Conservation (phyloP, 92 coral and sea anemone genomes). For the Pocillopora meandrina region DNA sequence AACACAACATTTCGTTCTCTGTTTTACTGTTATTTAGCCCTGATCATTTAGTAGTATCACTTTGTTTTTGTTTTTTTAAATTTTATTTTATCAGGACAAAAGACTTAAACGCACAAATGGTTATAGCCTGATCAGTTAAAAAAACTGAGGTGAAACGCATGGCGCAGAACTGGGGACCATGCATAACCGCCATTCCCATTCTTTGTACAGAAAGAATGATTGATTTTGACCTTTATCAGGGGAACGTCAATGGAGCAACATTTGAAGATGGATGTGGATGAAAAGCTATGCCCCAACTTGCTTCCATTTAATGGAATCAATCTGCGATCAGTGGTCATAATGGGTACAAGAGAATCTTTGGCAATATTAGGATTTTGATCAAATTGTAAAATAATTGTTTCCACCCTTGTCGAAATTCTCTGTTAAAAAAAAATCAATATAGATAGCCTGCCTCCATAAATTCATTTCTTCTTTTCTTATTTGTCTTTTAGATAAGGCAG, state of each 20-base stretch:
- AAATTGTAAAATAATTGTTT: neutral
- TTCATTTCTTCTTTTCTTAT: constrained; percentile 10
- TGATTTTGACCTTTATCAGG: constrained; percentile 46
- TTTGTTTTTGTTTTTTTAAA: neutral
- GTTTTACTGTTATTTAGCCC: too few relatives aligned
- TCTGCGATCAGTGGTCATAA: constrained; percentile 60
- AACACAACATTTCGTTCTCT: too few relatives aligned
- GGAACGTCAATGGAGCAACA: constrained; percentile 11
- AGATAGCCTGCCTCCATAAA: constrained; percentile 4
- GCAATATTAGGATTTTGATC: constrained; percentile 6
- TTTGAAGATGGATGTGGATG: constrained; percentile 46
- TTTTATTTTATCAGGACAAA: constrained; percentile 47
- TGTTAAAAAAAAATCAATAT: neutral
- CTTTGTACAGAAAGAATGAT: constrained; percentile 59
- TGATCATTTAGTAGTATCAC: constrained; percentile 33
- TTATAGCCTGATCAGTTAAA: constrained; percentile 42
- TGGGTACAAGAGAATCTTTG: constrained; percentile 42
- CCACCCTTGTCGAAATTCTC: constrained; percentile 6
- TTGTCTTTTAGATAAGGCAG: neutral
- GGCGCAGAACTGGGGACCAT: too few relatives aligned
- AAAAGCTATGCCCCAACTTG: constrained; percentile 51
- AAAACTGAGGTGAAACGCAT: constrained; percentile 39
- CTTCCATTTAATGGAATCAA: constrained; percentile 61
- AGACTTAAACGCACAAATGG: constrained; percentile 44
- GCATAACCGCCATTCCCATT: constrained; percentile 45